Base-by-base conservation (phyloP, 2,797 vertebrate species). In the Graptemys geographica region DNA sequence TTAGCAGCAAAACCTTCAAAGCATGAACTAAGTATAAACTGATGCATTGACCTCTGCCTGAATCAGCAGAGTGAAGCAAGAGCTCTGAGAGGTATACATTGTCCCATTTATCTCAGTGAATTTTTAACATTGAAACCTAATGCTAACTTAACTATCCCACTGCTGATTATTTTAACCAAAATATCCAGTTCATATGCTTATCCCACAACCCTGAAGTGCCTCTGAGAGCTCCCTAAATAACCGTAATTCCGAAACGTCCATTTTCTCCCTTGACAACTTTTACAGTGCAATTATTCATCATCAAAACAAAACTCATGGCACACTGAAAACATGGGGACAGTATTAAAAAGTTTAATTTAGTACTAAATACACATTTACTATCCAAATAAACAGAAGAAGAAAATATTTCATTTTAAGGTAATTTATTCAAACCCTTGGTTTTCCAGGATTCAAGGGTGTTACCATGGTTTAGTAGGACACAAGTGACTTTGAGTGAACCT, bases 121-220 rank as follows among this genome's bases (percentile, higher is more conserved):
- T 49, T 79, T 53, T 80, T 78, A 62, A 81, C 13, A 81, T 5
- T 81, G 51, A 88, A 33, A 83, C 11, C 1, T 0, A 37, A 81
- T 90, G 65, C 25, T 13, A 81, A 10, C 37, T 1, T 80, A 16
- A 28, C 2, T 84, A 27, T 80, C 33, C 2, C 37, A 92, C 12
- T 49, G 37, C 88, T 62, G 56, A 86, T 10, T 15, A 52, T 88
- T 88, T 78, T 91, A 78, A 84, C 8, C 49, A 56, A 90, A 72
- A 87, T 27, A 53, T 5, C 21, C 18, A 74, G 7, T 25, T 78
- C 41, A 31, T 31, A 25, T 47, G 18, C 41, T 84, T 90, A 88
- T 41, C 84, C 8, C 8, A 82, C 49, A 94, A 28, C 72, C 76
- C 78, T 89, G 80, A 78, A 65, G 69, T 2, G 13, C 13, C 87